These are phyloP conservation scores for Isoperla grammatica DNA, from an alignment of 2,888 invertebrate species.

Conservation along the genomic window DNA sequence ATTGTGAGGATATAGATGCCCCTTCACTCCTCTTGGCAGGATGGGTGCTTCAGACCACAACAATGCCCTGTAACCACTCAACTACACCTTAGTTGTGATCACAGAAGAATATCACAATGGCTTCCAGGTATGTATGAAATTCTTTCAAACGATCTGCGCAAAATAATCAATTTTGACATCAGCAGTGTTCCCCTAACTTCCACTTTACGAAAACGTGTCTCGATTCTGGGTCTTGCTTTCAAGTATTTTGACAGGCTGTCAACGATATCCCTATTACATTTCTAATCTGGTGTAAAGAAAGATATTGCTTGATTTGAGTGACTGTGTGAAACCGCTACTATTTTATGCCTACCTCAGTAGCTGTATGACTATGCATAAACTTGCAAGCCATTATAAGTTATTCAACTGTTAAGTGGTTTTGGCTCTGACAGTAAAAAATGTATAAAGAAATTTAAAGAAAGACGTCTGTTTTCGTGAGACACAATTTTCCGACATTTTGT, in stretches of 20 bases:
- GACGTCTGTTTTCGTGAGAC: neutral
- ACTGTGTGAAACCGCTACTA: neutral
- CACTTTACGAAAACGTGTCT: neutral
- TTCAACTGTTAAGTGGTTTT: no score
- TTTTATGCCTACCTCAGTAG: no score
- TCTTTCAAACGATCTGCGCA: conserved; percentile 2
- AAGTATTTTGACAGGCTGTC: conserved; percentile 9
- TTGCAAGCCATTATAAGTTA: no score
- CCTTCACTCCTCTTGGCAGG: no score
- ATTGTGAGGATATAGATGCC: no score
- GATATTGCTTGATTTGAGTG: conserved; percentile 1
- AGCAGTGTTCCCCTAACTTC: neutral
- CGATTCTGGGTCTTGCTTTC: neutral
- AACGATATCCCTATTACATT: neutral
- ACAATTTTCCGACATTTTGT: conserved; percentile 1
- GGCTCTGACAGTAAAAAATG: no score
- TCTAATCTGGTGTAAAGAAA: neutral
- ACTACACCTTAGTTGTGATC: no score
- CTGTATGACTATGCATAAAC: no score
- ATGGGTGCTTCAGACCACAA: no score
- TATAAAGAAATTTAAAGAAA: neutral
- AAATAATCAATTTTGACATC: conserved; percentile 11
- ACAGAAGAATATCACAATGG: no score
- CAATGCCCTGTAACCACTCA: no score
- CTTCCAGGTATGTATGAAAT: neutral